Conservation (phyloP, 2,797 vertebrate species). For the Botia almorhae region DNA sequence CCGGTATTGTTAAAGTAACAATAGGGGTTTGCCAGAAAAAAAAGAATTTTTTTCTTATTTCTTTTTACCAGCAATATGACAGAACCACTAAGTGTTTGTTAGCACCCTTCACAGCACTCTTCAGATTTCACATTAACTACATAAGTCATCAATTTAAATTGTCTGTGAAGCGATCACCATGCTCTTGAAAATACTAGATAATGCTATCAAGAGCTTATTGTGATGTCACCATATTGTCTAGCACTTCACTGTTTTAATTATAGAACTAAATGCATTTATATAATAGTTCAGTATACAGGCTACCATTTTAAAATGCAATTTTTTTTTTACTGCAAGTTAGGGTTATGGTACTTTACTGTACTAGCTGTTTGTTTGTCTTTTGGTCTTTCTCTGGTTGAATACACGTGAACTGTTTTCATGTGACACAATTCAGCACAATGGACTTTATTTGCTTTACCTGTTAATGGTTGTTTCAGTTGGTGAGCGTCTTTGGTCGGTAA, state of each 20-base stretch:
- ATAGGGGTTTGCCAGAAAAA: background rate
- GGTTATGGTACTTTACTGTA: background rate
- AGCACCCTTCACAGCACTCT: background rate
- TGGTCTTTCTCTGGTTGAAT: no score
- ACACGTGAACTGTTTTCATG: background rate
- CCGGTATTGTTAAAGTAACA: constrained; percentile 43
- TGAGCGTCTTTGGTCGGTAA: background rate
- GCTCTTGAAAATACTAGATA: constrained; percentile 35
- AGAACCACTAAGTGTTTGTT: background rate
- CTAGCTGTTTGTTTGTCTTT: background rate
- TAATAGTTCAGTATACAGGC: background rate
- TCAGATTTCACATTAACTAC: constrained; percentile 13
- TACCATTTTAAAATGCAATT: background rate
- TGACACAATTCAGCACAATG: background rate
- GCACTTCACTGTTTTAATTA: background rate
- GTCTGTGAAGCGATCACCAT: background rate
- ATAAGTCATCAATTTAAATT: constrained; percentile 8
- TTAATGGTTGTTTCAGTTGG: background rate
- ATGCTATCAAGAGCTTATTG: constrained; percentile 32
- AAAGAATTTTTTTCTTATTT: background rate
- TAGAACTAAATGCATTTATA: background rate
- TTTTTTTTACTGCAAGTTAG: no score
- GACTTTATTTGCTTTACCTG: background rate
- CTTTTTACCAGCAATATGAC: background rate
- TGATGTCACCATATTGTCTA: background rate